Evolutionary conservation across 1,140 invertebrate genomes (phyloP), one percentile per base, ranked within the genome.

Genomic region (Agraylea sexmaculata): DNA sequence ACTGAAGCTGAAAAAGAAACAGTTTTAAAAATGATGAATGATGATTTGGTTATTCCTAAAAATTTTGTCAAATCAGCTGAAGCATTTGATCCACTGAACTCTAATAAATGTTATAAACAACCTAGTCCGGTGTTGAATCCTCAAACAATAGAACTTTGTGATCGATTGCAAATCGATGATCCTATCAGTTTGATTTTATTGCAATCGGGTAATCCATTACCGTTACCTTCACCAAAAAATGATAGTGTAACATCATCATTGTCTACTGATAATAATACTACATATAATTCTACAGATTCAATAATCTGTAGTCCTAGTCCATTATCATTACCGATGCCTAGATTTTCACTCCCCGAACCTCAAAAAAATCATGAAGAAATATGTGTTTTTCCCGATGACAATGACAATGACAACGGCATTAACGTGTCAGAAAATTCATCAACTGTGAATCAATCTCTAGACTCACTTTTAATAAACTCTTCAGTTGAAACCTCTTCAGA

Each of bases 141-240:
- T 12, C 91, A 95, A 60, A 92, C 87, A 4, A 72, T 70, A 5
- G 54, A 71, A 27, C 75, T 96, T 37, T 95, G 90, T 66, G 69
- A 80, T n/a, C 77, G 68, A 55, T 59, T 96, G 12, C 71, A 74
- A 5, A 72, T 92, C 10, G 77, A 78, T 45, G 85, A 92, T 69
- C 86, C 88, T 2, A 55, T 75, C 4, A 60, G 58, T 13, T 53
- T 78, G 19, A 56, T 70, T 4, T 39, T 69, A 43, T 49, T 69
- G 4, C 54, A 59, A 28, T 51, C 53, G 20, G 56, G 62, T 16
- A 53, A 51, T 7, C 46, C 53, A 18, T 43, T 57, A 17, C 33
- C 39, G 6, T 23, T 45, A 27, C n/a, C 28, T 32, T 20, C 38
- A 18, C 6, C 35, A 40, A 10, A 25, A 21, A 7, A 3, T 15